phyloP scores from a whole-genome alignment of 1,140 invertebrate genomes.

The Pectinophora gossypiella region DNA sequence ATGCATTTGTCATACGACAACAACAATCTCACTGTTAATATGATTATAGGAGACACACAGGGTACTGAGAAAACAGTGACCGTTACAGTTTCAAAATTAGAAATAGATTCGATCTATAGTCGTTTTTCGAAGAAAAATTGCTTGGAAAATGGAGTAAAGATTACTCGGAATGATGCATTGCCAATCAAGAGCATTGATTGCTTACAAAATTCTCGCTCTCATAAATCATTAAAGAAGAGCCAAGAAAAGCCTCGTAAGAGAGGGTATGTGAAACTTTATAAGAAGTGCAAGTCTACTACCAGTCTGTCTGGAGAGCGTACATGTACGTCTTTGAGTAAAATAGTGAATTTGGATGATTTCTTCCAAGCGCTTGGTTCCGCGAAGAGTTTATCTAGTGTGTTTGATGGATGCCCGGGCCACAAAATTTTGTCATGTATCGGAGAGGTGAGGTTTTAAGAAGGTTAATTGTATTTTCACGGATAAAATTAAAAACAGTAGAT shows the following conservation, averaged over 20 bases:
- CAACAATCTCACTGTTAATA: too few species aligned
- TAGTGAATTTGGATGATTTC: slow-evolving; percentile 50
- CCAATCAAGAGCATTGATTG: too few species aligned
- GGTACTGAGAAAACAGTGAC: too few species aligned
- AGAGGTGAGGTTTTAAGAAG: slow-evolving; percentile 20
- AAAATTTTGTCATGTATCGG: slow-evolving; percentile 27
- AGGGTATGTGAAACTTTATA: slow-evolving; percentile 41
- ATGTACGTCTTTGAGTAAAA: slow-evolving; percentile 36
- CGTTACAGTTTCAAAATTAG: too few species aligned
- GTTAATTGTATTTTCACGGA: background rate
- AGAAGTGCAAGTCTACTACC: slow-evolving; percentile 54
- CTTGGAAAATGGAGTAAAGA: too few species aligned
- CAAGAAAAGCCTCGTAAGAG: slow-evolving; percentile 14
- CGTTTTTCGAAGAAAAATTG: too few species aligned
- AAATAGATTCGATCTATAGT: too few species aligned
- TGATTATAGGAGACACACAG: too few species aligned
- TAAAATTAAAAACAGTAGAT: background rate
- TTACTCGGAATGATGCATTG: too few species aligned
- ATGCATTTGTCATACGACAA: too few species aligned
- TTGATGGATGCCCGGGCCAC: slow-evolving; percentile 23
- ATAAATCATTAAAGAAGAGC: too few species aligned
- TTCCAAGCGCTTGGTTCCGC: slow-evolving; percentile 40
- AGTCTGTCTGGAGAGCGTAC: slow-evolving; percentile 28
- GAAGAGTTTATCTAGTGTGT: slow-evolving; percentile 28
- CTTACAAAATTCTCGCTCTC: too few species aligned